Conservation (phyloP, 2,113 vertebrate genomes). For the Sciurus niger region DNA sequence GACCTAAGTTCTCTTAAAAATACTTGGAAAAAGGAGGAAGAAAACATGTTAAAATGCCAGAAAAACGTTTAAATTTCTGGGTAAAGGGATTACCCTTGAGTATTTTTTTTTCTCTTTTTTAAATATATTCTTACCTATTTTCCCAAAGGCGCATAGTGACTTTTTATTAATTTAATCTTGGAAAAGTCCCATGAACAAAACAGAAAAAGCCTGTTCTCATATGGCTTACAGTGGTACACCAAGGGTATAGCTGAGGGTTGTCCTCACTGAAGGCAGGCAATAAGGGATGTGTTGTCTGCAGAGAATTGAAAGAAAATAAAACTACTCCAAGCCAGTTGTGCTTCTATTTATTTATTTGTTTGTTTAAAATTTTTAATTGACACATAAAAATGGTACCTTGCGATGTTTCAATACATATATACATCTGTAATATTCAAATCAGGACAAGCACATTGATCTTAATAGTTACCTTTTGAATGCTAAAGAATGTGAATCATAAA, state of each 20-base stretch:
- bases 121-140: background rate
- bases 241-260: accelerated
- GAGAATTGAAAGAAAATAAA: background rate
- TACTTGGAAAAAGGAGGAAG: background rate
- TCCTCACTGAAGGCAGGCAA: background rate
- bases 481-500: background rate
- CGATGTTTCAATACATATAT: background rate
- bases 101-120: background rate
- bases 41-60: background rate
- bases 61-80: background rate
- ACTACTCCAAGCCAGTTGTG: background rate
- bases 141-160: background rate
- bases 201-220: background rate
- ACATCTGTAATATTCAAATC: background rate
- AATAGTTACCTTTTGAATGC: background rate
- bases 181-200: background rate
- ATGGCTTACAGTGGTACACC: background rate
- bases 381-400: background rate
- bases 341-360: background rate
- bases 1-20: background rate
- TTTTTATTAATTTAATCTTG: background rate
- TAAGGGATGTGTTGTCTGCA: no score
- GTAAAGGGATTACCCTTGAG: background rate
- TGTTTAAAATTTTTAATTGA: background rate
- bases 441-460: background rate